Evolutionary conservation across 2,113 vertebrate species (phyloP).

Genomic region (Ibidorhyncha struthersii): DNA sequence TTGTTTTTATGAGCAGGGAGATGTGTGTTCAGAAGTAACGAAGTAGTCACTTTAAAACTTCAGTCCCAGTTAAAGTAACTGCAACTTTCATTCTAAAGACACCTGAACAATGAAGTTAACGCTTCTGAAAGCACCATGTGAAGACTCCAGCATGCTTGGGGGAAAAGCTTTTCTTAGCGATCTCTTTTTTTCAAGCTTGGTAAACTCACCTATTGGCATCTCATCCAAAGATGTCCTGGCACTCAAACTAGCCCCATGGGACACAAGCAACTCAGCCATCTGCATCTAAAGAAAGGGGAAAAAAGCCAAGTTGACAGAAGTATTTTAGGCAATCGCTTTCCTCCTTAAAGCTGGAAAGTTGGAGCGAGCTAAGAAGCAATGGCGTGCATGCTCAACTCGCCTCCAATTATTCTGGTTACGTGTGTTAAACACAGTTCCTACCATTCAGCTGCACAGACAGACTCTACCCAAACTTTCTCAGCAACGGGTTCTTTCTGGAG

Average conservation of each 20-base stretch:
- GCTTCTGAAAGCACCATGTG: neutral
- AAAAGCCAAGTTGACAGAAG: neutral
- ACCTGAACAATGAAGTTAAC: neutral
- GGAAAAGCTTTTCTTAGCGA: neutral
- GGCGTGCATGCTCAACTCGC: rapidly evolving
- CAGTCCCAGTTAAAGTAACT: neutral
- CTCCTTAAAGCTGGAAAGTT: neutral
- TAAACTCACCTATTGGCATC: conserved; percentile 92
- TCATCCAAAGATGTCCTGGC: conserved; percentile 94
- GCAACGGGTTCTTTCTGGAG: neutral
- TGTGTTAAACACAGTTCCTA: neutral
- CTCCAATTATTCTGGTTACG: neutral
- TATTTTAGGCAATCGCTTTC: neutral
- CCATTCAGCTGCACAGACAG: neutral
- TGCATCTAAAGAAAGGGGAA: conserved; percentile 84
- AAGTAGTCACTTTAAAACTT: neutral
- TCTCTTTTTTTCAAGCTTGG: neutral
- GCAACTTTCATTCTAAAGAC: neutral
- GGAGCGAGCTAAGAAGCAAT: neutral
- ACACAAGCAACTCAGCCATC: conserved; percentile 92
- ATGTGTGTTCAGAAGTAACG: neutral
- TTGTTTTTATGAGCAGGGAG: neutral
- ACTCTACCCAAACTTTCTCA: neutral
- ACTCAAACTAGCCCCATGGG: conserved; percentile 93
- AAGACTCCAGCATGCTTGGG: neutral